Percentiles rank a stretch among this genome's conserved stretches.
Evolutionary conservation across 92 coral and sea anemone species (phyloP).

Genomic region (Umimayanthus kanabou): DNA sequence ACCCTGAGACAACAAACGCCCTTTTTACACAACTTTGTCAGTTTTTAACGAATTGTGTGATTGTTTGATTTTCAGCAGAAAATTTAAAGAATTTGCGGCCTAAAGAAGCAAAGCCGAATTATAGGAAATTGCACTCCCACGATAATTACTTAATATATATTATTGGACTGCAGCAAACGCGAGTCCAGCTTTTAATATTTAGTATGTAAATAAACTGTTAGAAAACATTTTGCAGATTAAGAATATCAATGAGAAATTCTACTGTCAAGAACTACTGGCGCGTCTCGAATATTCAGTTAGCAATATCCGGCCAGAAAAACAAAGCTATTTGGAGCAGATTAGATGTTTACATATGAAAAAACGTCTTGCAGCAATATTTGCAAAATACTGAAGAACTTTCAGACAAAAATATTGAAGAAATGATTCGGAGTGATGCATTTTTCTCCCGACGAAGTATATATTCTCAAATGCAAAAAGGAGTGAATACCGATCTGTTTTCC

Average conservation of each 20-base stretch:
- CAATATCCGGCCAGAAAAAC: too few species aligned
- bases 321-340: too few species aligned
- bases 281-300: background rate
- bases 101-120: background rate
- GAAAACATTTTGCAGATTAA: too few species aligned
- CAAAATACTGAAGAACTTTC: background rate
- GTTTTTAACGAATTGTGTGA: too few species aligned
- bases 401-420: background rate
- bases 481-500: background rate
- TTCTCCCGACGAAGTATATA: background rate
- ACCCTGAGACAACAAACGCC: background rate
- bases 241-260: background rate
- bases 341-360: too few species aligned
- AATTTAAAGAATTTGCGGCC: background rate
- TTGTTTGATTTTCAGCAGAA: too few species aligned
- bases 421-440: background rate
- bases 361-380: too few species aligned
- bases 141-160: background rate
- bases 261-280: background rate
- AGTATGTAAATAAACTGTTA: background rate
- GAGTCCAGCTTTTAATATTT: too few species aligned
- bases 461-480: background rate
- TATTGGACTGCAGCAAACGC: too few species aligned
- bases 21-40: background rate
- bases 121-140: background rate